A percentile compares a stretch with the other conserved stretches of the same genome.
These are phyloP conservation scores for Porites divaricata DNA, from an alignment of 92 coral and sea anemone species.

Conservation along the genomic window DNA sequence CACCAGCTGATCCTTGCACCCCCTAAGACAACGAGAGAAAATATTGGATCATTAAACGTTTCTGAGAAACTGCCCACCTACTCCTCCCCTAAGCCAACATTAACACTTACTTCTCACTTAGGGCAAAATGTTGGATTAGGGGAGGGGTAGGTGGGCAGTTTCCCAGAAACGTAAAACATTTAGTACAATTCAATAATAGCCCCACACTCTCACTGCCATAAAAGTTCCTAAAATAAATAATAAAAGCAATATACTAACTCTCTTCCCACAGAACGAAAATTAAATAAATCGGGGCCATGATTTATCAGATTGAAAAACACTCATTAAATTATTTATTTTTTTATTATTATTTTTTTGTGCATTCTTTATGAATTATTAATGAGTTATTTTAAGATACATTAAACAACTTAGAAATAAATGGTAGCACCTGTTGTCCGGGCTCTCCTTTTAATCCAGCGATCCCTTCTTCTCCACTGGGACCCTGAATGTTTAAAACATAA, in stretches of 20 bases:
- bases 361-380: no score
- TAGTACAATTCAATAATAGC: neutral
- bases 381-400: neutral
- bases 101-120: no score
- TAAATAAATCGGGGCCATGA: no score
- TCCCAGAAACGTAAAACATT: neutral
- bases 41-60: no score
- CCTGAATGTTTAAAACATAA: neutral
- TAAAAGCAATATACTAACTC: no score
- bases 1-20: conserved; percentile 55
- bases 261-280: no score
- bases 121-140: no score
- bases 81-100: no score
- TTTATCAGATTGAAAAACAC: neutral
- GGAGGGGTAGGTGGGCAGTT: no score
- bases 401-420: neutral
- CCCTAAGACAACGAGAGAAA: conserved; percentile 41
- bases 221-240: no score
- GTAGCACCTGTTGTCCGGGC: conserved; percentile 18
- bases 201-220: neutral
- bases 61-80: no score
- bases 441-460: conserved; percentile 19
- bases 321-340: neutral
- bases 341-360: neutral
- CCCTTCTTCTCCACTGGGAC: conserved; percentile 34